Conservation (phyloP, 2,113 vertebrate genomes). For the Pica pica region DNA sequence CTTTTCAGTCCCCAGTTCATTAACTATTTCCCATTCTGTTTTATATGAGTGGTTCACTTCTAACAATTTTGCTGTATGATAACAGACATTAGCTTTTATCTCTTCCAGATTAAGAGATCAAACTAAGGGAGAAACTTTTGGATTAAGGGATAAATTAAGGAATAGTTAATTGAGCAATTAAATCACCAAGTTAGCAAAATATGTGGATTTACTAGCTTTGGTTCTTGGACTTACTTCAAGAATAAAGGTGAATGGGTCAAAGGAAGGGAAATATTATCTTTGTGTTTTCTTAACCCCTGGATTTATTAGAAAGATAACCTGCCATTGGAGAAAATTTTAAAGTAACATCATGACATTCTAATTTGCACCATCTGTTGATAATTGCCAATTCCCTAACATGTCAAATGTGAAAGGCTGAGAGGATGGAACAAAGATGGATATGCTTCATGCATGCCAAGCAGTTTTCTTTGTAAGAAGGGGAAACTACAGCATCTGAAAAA, state of each 20-base stretch:
- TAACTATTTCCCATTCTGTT: neutral
- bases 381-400: neutral
- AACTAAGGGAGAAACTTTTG: neutral
- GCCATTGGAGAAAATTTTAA: conserved; percentile 13
- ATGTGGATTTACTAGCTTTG: neutral
- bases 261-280: conserved; percentile 31
- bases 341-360: conserved; percentile 33
- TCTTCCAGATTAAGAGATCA: neutral
- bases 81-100: neutral
- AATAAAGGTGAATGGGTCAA: conserved; percentile 7
- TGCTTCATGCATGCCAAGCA: neutral
- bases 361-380: conserved; percentile 52
- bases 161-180: neutral
- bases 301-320: conserved; percentile 41
- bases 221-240: neutral
- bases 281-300: conserved; percentile 39
- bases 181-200: neutral
- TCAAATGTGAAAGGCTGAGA: conserved; percentile 30
- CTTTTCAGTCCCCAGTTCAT: neutral
- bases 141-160: neutral
- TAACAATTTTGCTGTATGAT: neutral
- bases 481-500: neutral
- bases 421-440: neutral
- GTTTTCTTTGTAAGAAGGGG: neutral
- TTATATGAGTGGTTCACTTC: neutral